A percentile compares a stretch with the other conserved stretches of the same genome.
phyloP scores from a whole-genome alignment of 2,113 vertebrate species.

The human region DNA sequence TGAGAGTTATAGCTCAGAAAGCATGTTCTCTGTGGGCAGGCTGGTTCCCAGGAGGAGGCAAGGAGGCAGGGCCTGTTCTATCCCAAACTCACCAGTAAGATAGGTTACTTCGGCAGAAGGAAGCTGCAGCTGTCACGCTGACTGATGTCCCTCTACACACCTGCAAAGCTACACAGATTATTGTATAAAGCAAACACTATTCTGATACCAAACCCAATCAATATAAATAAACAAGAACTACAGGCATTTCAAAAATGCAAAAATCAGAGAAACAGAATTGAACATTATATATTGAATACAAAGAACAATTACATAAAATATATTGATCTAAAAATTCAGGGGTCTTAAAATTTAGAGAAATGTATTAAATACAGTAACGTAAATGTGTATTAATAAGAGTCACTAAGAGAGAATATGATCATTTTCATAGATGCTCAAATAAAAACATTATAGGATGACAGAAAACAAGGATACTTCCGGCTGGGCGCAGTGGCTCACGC shows the following conservation, averaged over 20 bases:
- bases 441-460: not conserved
- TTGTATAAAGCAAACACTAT: not conserved
- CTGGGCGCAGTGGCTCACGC: too few relatives aligned
- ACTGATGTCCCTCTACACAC: not conserved
- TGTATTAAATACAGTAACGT: not conserved
- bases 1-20: not conserved
- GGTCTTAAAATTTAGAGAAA: not conserved
- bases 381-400: not conserved
- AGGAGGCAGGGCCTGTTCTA: not conserved
- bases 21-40: not conserved
- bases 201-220: not conserved
- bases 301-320: not conserved
- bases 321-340: not conserved
- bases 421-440: not conserved
- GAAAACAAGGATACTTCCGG: not conserved
- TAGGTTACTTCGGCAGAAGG: not conserved
- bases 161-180: not conserved
- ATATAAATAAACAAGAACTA: not conserved
- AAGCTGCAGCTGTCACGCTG: not conserved
- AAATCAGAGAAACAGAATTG: not conserved
- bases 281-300: not conserved
- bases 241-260: slow-evolving; percentile 14
- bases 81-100: not conserved
- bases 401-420: not conserved
- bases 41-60: not conserved